phyloP scores from a whole-genome alignment of 2,113 vertebrate genomes.

The Semnopithecus entellus region DNA sequence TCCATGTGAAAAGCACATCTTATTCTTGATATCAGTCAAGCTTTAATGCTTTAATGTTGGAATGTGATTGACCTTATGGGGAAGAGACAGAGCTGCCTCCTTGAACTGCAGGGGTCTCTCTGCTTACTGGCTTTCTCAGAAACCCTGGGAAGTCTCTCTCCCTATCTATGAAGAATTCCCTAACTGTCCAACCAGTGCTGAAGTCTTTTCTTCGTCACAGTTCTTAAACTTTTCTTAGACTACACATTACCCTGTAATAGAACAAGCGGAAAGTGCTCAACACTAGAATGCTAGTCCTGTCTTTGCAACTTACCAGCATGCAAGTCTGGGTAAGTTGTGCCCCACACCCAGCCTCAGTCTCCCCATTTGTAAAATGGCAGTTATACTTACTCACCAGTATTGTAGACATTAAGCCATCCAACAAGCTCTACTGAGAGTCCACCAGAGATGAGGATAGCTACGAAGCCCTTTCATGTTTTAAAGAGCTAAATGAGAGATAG shows the following conservation, averaged over 20 bases:
- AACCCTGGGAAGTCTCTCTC: background rate
- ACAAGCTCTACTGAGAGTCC: background rate
- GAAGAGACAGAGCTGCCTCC: background rate
- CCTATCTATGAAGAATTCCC: background rate
- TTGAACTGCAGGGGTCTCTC: rapidly evolving
- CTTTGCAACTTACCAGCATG: background rate
- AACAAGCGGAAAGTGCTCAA: too few species aligned
- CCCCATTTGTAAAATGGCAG: background rate
- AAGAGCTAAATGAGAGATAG: background rate
- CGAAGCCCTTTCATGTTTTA: background rate
- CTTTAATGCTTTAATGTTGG: background rate
- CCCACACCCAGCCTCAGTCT: background rate
- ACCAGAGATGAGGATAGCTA: background rate
- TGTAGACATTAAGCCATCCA: background rate
- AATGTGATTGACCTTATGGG: background rate
- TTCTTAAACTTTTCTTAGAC: background rate
- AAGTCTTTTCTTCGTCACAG: background rate
- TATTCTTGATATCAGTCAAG: background rate
- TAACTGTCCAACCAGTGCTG: background rate
- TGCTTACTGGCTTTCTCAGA: background rate
- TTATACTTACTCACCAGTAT: background rate
- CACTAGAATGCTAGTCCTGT: background rate
- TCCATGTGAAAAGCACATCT: background rate
- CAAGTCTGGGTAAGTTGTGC: rapidly evolving
- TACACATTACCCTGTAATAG: rapidly evolving